These are phyloP conservation scores for Acanthosepion pharaonis DNA, from an alignment of 2,888 invertebrate genomes.

Conservation along the genomic window DNA sequence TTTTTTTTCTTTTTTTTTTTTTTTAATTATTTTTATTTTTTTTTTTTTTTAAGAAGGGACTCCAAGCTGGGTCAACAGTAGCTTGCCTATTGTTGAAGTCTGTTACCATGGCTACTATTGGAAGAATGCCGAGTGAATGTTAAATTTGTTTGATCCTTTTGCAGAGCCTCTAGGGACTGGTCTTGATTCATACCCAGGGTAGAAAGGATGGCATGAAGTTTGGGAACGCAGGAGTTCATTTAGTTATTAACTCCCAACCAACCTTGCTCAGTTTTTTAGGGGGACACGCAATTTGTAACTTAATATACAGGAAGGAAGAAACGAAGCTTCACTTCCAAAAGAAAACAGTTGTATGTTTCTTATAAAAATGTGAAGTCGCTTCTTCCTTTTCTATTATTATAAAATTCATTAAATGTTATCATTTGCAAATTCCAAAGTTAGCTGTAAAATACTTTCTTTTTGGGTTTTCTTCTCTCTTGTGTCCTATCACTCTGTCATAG, in stretches of 20 bases:
- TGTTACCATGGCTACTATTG: constrained; percentile 39
- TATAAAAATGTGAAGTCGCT: background rate
- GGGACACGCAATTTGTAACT: constrained; percentile 18
- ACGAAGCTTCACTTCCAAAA: background rate
- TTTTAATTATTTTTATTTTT: background rate
- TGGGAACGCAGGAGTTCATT: constrained; percentile 35
- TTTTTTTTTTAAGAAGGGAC: background rate
- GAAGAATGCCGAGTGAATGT: constrained; percentile 37
- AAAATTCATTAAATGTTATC: background rate
- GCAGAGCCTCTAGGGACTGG: constrained; percentile 36
- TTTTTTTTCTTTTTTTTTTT: background rate
- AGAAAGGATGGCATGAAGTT: constrained; percentile 40
- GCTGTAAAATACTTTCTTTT: too few relatives aligned
- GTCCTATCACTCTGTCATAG: too few relatives aligned
- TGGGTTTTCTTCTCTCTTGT: too few relatives aligned
- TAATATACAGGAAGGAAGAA: background rate
- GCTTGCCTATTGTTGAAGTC: constrained; percentile 37
- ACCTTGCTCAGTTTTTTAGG: background rate
- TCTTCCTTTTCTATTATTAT: background rate
- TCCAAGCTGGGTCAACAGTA: constrained; percentile 36
- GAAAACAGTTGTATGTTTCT: background rate
- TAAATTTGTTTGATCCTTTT: constrained; percentile 37
- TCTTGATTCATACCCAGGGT: constrained; percentile 25
- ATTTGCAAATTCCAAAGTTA: background rate
- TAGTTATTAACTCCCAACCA: background rate